Evolutionary conservation across 2,797 vertebrate genomes (phyloP), one percentile per base, ranked within the genome.

Genomic region (Acropternis orthonyx): DNA sequence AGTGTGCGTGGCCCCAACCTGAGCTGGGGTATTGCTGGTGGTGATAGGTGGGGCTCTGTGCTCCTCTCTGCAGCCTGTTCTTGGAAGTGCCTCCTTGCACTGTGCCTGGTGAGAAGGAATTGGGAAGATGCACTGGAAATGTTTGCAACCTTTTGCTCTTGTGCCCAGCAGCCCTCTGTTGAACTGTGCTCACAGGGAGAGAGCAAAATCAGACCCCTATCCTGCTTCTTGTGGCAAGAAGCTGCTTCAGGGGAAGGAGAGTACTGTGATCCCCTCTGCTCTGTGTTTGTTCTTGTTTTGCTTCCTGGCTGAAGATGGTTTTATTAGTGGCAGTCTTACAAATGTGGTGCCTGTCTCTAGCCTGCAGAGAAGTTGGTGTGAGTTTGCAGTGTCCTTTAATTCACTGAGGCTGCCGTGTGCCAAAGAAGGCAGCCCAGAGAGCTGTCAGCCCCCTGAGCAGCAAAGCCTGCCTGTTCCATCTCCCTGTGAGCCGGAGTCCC

Each of bases 1-100:
- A 32, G 39, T 54, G 14, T 2, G 8, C 14, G 5, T 28, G 65
- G 65, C 22, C 24, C 13, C 7, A 11, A 0, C 6, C 14, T 1
- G 19, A 36, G 58, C 51, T 48, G 76, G 22, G 44, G 14, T 49
- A 3, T 21, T 79, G 63, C 59, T 67, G 30, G 0, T 34, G 37
- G 46, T 58, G 39, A 44, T 48, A 51, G n/a, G 43, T 28, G 67
- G 32, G 32, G 10, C 66, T 92, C 72, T 4, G 24, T 4, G 12
- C 39, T 69, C 67, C 52, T 88, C 43, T 75, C 43, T 59, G 78
- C 72, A 92, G 52, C 63, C 26, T 0, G 1, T 58, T 84, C 43
- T 62, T 37, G 4, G 69, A 65, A 78, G 51, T 7, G 48, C 32
- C 28, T 76, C 71, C 36, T 55, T 7, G 12, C 1, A 0, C 22